Evolutionary conservation across 2,888 invertebrate species (phyloP).

Genomic region (Itoplectis maculator): DNA sequence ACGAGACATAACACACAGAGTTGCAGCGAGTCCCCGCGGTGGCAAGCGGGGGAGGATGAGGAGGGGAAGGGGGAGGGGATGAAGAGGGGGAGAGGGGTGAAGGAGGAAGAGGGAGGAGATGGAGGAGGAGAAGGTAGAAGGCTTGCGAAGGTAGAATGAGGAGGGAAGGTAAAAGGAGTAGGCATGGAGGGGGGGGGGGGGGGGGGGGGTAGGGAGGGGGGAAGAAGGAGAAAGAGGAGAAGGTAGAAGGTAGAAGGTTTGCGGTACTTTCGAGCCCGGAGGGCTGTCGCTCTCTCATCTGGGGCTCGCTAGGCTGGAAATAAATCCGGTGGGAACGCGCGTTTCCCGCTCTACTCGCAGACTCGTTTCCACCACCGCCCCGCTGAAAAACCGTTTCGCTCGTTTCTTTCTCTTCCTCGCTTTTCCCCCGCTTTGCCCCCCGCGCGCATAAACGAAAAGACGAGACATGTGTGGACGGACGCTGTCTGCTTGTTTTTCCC

Average conservation of each 20-base stretch:
- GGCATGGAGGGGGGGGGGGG: too few species aligned
- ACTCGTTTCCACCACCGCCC: background rate
- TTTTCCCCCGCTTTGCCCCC: background rate
- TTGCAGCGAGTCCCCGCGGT: background rate
- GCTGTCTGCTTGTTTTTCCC: background rate
- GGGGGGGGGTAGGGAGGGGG: background rate
- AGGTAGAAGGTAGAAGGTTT: background rate
- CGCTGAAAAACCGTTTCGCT: conserved; percentile 35
- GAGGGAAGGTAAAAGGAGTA: too few species aligned
- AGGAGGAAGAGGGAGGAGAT: too few species aligned
- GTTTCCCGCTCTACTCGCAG: conserved; percentile 34
- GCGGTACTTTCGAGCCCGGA: conserved; percentile 40
- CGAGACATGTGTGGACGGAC: conserved; percentile 9
- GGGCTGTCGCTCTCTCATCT: conserved; percentile 58
- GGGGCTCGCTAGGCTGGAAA: conserved; percentile 55
- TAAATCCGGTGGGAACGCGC: conserved; percentile 52
- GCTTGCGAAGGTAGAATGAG: too few species aligned
- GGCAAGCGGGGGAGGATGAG: background rate
- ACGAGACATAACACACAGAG: conserved; percentile 29
- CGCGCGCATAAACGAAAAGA: conserved; percentile 13
- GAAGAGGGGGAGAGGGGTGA: too few species aligned
- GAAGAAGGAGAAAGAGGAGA: too few species aligned
- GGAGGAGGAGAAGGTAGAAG: background rate
- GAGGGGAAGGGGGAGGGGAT: conserved; percentile 1
- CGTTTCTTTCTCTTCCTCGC: background rate